phyloP scores from a whole-genome alignment of 2,797 vertebrate species.

The Coregonus ussuriensis region DNA sequence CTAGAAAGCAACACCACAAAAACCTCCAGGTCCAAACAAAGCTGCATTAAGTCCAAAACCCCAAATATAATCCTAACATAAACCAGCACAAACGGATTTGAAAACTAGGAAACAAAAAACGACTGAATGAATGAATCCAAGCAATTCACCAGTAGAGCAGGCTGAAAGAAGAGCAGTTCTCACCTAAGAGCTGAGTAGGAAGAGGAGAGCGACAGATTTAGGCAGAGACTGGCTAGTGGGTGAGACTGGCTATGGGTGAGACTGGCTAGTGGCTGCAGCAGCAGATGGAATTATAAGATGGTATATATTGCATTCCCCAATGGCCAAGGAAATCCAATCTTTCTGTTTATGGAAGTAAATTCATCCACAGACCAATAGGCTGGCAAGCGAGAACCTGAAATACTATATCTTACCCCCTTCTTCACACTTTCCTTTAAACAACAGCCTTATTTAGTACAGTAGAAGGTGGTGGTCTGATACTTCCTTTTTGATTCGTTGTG shows the following conservation, averaged over 20 bases:
- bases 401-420: constrained; percentile 61
- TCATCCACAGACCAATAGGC: constrained; percentile 86
- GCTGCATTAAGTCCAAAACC: neutral
- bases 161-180: constrained; percentile 36
- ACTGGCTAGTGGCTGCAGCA: constrained; percentile 50
- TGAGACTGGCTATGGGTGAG: constrained; percentile 34
- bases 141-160: neutral
- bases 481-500: neutral
- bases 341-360: constrained; percentile 91
- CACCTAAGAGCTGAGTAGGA: constrained; percentile 52
- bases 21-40: neutral
- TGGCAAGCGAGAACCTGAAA: constrained; percentile 49
- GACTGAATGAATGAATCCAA: neutral
- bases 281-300: constrained; percentile 70
- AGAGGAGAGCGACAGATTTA: constrained; percentile 38
- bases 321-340: constrained; percentile 76
- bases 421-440: constrained; percentile 40
- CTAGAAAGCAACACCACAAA: neutral
- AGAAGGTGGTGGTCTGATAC: neutral
- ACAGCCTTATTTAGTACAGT: constrained; percentile 18
- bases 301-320: constrained; percentile 89
- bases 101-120: neutral
- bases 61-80: neutral
- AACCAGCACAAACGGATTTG: neutral
- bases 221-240: constrained; percentile 9